Evolutionary conservation across 1,140 invertebrate genomes (phyloP).

Genomic region (Drosophila varians): DNA sequence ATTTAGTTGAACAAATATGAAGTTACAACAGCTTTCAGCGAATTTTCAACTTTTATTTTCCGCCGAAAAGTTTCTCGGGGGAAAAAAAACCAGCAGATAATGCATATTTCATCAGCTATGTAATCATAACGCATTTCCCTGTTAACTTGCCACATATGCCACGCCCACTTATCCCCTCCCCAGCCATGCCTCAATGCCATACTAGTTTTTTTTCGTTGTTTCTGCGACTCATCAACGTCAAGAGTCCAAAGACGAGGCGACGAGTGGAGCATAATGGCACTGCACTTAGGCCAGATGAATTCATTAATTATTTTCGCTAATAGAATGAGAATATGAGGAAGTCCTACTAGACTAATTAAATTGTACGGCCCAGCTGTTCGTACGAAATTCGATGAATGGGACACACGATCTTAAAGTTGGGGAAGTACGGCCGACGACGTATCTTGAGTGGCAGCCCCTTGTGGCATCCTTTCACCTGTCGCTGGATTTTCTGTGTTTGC

Average conservation of each 20-base stretch:
- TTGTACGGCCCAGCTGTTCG: slow-evolving; percentile 30
- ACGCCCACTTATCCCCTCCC: not conserved
- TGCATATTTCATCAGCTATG: slow-evolving; percentile 43
- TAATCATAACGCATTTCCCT: slow-evolving; percentile 28
- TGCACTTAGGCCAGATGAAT: slow-evolving; percentile 74
- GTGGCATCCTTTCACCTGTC: slow-evolving; percentile 48
- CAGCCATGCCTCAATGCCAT: slow-evolving; percentile 11
- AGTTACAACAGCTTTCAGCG: not conserved
- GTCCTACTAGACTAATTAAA: slow-evolving; percentile 66
- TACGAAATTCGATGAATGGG: slow-evolving; percentile 52
- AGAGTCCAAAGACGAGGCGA: slow-evolving; percentile 31
- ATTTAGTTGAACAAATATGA: slow-evolving; percentile 9
- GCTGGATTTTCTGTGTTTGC: slow-evolving; percentile 24
- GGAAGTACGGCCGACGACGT: not conserved
- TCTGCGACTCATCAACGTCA: slow-evolving; percentile 41
- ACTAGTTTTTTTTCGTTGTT: slow-evolving; percentile 42
- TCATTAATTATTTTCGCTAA: slow-evolving; percentile 73
- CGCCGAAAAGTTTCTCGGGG: slow-evolving; percentile 8
- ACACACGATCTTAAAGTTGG: slow-evolving; percentile 50
- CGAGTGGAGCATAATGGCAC: slow-evolving; percentile 57
- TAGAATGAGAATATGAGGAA: slow-evolving; percentile 38
- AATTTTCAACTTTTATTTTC: slow-evolving; percentile 31
- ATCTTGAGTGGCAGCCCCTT: slow-evolving; percentile 25
- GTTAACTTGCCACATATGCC: slow-evolving; percentile 18
- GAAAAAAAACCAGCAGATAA: slow-evolving; percentile 16